Evolutionary conservation across 2,113 vertebrate genomes (phyloP).

Genomic region (Macaca fascicularis): DNA sequence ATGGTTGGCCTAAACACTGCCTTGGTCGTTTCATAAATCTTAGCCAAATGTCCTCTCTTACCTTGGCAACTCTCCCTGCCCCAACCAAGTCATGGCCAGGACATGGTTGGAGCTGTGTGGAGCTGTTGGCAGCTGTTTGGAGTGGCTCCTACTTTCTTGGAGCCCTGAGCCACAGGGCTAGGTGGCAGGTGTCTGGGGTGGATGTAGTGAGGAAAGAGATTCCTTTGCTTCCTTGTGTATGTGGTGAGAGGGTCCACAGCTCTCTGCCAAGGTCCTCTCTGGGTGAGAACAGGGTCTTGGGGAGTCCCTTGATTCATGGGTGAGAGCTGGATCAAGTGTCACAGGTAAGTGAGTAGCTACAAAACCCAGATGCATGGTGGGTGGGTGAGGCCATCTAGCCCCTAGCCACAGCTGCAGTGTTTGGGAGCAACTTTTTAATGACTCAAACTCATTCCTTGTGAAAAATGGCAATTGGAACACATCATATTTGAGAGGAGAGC

Average conservation of each 20-base stretch:
- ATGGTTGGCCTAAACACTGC: background rate
- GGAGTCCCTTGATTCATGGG: background rate
- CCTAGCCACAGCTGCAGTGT: background rate
- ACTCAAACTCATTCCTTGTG: background rate
- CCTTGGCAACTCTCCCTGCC: rapidly evolving
- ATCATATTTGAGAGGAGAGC: background rate
- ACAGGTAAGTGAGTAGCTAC: background rate
- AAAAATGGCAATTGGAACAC: background rate
- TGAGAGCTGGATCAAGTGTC: background rate
- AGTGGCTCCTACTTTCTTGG: background rate
- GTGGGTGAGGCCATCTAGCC: background rate
- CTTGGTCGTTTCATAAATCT: background rate
- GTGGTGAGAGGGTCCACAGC: background rate
- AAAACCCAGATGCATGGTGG: background rate
- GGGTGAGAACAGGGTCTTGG: background rate
- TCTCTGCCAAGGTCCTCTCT: background rate
- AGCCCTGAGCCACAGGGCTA: background rate
- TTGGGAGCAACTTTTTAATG: background rate
- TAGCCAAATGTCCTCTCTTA: background rate
- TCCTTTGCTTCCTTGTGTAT: background rate
- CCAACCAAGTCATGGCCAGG: background rate
- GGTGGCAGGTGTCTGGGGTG: background rate
- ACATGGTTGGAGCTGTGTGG: rapidly evolving
- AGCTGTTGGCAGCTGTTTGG: background rate
- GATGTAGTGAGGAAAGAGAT: background rate